These are phyloP conservation scores for Temnothorax rugatulus DNA, from an alignment of 2,888 invertebrate species.

Conservation along the genomic window DNA sequence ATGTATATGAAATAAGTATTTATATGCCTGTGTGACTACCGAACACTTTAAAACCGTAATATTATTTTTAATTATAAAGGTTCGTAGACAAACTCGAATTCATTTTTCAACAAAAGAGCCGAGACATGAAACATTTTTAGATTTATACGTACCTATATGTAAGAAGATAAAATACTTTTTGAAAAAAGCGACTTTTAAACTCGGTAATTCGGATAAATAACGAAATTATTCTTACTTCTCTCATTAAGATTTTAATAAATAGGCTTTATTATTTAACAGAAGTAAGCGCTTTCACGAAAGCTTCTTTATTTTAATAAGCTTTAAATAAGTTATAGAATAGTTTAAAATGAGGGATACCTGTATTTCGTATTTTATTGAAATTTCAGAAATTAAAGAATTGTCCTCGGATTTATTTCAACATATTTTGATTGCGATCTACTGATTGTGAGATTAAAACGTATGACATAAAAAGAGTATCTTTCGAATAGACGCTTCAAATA, in stretches of 20 bases:
- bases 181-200: background rate
- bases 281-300: background rate
- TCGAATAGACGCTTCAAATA: background rate
- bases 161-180: slow-evolving; percentile 15
- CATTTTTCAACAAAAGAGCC: background rate
- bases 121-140: background rate
- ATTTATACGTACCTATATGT: background rate
- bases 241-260: background rate
- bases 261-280: slow-evolving; percentile 21
- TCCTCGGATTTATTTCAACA: background rate
- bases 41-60: background rate
- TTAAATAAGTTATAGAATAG: slow-evolving; percentile 6
- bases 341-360: background rate
- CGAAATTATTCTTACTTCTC: slow-evolving; percentile 14
- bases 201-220: background rate
- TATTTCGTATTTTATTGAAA: background rate
- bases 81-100: background rate
- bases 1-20: background rate
- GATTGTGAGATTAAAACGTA: background rate
- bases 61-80: background rate
- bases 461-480: background rate
- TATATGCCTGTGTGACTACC: background rate
- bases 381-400: background rate
- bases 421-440: background rate
- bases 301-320: slow-evolving; percentile 17